A percentile compares a stretch with the other conserved stretches of the same genome.
phyloP scores from a whole-genome alignment of 2,888 invertebrate species.

The Patella pellucida region DNA sequence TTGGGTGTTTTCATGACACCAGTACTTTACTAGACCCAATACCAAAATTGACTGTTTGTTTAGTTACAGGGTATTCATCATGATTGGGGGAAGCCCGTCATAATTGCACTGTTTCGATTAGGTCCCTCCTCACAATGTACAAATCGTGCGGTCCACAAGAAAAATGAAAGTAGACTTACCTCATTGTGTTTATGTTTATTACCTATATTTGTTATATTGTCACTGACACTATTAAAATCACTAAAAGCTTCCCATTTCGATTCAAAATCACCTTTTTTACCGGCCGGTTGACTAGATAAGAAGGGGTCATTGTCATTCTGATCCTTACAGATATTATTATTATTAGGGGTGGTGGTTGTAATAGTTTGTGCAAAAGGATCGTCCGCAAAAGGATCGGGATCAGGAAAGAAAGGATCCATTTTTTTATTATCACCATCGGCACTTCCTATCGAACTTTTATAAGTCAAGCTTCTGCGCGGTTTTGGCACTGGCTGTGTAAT shows the following conservation, averaged over 20 bases:
- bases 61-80: too few relatives aligned
- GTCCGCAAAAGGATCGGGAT: neutral
- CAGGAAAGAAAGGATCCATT: neutral
- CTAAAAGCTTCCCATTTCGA: neutral
- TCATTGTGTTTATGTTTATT: too few relatives aligned
- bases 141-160: too few relatives aligned
- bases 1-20: too few relatives aligned
- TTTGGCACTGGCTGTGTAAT: slow-evolving; percentile 20
- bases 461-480: slow-evolving; percentile 14
- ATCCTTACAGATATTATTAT: neutral
- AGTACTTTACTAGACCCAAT: too few relatives aligned
- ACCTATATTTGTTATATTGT: too few relatives aligned
- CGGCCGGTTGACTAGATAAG: neutral
- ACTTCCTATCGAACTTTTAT: neutral
- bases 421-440: neutral
- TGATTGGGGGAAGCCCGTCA: too few relatives aligned
- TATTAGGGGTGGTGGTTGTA: neutral
- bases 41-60: too few relatives aligned
- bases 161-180: too few relatives aligned
- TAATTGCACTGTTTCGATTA: too few relatives aligned
- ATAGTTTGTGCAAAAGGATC: neutral
- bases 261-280: neutral
- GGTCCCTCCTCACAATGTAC: too few relatives aligned
- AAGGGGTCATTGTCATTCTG: neutral
- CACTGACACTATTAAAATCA: neutral